These are phyloP conservation scores for Drosophila orena DNA, from an alignment of 1,140 invertebrate species.

Conservation along the genomic window DNA sequence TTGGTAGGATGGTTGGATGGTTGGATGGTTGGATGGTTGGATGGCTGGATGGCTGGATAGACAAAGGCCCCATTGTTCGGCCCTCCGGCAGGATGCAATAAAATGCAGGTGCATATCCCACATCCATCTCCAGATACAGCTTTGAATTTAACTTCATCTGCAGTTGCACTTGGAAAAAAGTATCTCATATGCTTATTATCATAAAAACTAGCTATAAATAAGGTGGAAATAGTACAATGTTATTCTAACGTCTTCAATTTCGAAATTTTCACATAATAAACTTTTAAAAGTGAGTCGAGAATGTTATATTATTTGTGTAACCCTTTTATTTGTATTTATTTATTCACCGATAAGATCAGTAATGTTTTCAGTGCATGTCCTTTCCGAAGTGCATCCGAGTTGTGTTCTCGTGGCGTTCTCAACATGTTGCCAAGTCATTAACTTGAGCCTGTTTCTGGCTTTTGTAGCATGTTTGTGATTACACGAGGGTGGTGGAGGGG, in stretches of 20 bases:
- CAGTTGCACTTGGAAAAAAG: constrained; percentile 12
- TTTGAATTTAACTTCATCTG: constrained; percentile 35
- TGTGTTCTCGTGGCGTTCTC: constrained; percentile 43
- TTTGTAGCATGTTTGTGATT: constrained; percentile 83
- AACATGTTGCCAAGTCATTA: constrained; percentile 82
- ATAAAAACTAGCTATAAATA: too few species aligned
- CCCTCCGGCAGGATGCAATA: constrained; percentile 72
- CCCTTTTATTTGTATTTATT: neutral
- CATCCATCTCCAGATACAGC: constrained; percentile 11
- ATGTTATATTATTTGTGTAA: neutral
- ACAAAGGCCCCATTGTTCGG: constrained; percentile 70
- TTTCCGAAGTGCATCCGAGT: constrained; percentile 43
- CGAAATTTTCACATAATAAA: too few species aligned
- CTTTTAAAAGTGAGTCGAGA: too few species aligned
- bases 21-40: constrained; percentile 23
- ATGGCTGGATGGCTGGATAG: constrained; percentile 33
- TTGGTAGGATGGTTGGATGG: constrained; percentile 31
- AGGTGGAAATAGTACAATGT: too few species aligned
- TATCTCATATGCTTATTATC: neutral
- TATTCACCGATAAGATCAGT: neutral
- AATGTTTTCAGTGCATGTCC: constrained; percentile 28
- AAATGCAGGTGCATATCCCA: constrained; percentile 68
- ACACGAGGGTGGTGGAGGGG: too few species aligned
- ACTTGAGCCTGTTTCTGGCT: constrained; percentile 77
- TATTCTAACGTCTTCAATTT: too few species aligned